Base-by-base conservation (phyloP, 2,888 invertebrate species). In the Watsonalla cultraria region DNA sequence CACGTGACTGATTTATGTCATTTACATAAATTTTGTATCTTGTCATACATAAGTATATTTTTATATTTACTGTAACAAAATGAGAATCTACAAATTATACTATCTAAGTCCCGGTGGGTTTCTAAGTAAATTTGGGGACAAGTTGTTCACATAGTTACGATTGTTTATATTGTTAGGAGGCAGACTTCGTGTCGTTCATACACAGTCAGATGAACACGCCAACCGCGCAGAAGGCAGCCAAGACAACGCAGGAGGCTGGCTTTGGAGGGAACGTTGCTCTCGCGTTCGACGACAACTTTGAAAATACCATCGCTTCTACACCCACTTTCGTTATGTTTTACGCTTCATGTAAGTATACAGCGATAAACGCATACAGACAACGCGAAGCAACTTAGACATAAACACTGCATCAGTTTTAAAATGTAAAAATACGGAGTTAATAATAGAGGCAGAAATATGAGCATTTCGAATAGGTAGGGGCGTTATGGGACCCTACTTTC, bases 271-370 rank as follows among this genome's bases (percentile, higher is more conserved):
- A 87, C 59, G 85, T 94, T 0, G 51, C 84, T 2, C 66, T 92
- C 47, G 79, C 94, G 5, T 91, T 88, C 8, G 94, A 94, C 57
- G 83, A 82, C 0, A 92, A 91, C 66, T 95, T 95, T 75, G 92
- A 93, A 56, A 53, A 84, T 0, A 82, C 92, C 52, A 86, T 96
- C n/a, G 89, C 90, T 45, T 82, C 91, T 13, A 90, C 90, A 47
- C 93, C 94, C 13, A 92, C 93, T 1, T 90, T 96, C 52, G 93
- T 96, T 57, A 95, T 96, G 94, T 96, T 95, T 74, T 95, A 94
- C 74, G 95, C 95, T 9, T 93, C 94, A 11, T 96, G 95, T 95
- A 61, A 82, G 88, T 84, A 47, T 24, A 49, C 35, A 47, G 7
- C 39, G 9, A 11, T 5, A 5, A 8, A 8, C 8, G 5, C 9